Conservation (phyloP, 2,113 vertebrate genomes). For the Trematocara macrostoma region DNA sequence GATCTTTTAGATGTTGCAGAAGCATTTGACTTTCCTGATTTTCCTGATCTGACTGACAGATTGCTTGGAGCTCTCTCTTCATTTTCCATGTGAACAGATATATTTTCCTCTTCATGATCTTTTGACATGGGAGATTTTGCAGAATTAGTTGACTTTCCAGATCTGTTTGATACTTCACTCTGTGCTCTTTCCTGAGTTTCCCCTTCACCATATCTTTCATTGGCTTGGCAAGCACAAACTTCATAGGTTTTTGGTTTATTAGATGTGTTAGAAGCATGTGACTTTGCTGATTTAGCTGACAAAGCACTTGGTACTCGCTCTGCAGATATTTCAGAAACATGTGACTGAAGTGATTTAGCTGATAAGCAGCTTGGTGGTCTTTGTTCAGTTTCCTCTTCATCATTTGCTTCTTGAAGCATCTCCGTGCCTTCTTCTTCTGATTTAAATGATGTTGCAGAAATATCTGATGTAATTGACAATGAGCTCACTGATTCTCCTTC, state of each 20-base stretch:
- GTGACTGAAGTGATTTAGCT: slow-evolving; percentile 29
- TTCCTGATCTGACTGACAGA: slow-evolving; percentile 26
- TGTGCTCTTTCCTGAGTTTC: slow-evolving; percentile 5
- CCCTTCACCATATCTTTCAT: neutral
- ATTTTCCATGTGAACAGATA: neutral
- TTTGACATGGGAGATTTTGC: slow-evolving; percentile 16
- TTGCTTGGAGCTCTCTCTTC: slow-evolving; percentile 11
- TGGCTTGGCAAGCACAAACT: neutral
- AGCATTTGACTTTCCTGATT: slow-evolving; percentile 10
- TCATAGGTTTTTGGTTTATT: slow-evolving; percentile 6
- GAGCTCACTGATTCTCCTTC: neutral
- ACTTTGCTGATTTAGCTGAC: slow-evolving; percentile 23
- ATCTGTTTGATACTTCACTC: slow-evolving; percentile 29
- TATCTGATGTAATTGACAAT: slow-evolving; percentile 17
- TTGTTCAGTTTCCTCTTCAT: neutral
- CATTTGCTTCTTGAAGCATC: neutral
- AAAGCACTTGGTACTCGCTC: slow-evolving; percentile 17
- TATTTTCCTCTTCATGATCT: neutral
- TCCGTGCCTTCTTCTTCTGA: neutral
- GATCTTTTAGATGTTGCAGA: slow-evolving; percentile 34
- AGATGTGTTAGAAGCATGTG: neutral
- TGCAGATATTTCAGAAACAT: slow-evolving; percentile 19
- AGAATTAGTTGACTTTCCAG: slow-evolving; percentile 14
- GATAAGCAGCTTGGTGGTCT: slow-evolving; percentile 39
- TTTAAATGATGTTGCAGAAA: neutral